phyloP scores from a whole-genome alignment of 2,113 vertebrate species.

The Hiodon alosoides region DNA sequence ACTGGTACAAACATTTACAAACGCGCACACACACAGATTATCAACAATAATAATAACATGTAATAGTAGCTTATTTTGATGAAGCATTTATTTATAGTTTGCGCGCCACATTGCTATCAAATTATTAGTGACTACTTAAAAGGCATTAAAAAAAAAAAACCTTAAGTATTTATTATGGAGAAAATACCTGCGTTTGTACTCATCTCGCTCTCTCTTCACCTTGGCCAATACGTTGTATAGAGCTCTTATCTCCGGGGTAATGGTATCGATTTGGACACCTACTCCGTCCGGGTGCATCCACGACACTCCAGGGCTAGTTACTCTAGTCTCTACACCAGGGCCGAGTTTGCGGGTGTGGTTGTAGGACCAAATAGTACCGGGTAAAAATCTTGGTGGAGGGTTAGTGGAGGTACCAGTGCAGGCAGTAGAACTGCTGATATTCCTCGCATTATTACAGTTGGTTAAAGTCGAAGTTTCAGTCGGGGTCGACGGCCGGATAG shows the following conservation, averaged over 20 bases:
- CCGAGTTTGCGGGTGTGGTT: slow-evolving; percentile 81
- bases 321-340: slow-evolving; percentile 72
- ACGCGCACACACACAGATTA: neutral
- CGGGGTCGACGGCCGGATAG: slow-evolving; percentile 57
- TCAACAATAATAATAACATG: neutral
- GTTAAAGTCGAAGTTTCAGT: slow-evolving; percentile 51
- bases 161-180: neutral
- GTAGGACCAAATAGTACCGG: slow-evolving; percentile 93
- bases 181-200: slow-evolving; percentile 90
- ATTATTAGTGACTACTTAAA: too few species aligned
- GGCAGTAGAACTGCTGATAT: slow-evolving; percentile 24
- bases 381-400: slow-evolving; percentile 70
- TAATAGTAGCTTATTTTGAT: neutral
- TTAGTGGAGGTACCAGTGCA: slow-evolving; percentile 44
- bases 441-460: slow-evolving; percentile 30
- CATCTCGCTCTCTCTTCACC: slow-evolving; percentile 91
- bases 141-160: neutral
- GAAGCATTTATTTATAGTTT: neutral
- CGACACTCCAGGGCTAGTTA: slow-evolving; percentile 83
- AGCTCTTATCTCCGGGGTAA: slow-evolving; percentile 94
- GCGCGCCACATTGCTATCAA: too few species aligned
- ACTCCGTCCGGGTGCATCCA: slow-evolving; percentile 94
- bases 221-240: slow-evolving; percentile 96
- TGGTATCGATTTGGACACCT: slow-evolving; percentile 96
- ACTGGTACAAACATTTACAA: neutral